Evolutionary conservation across 2,888 invertebrate genomes (phyloP), one percentile per base, ranked within the genome.

Genomic region (Xylocampa areola): DNA sequence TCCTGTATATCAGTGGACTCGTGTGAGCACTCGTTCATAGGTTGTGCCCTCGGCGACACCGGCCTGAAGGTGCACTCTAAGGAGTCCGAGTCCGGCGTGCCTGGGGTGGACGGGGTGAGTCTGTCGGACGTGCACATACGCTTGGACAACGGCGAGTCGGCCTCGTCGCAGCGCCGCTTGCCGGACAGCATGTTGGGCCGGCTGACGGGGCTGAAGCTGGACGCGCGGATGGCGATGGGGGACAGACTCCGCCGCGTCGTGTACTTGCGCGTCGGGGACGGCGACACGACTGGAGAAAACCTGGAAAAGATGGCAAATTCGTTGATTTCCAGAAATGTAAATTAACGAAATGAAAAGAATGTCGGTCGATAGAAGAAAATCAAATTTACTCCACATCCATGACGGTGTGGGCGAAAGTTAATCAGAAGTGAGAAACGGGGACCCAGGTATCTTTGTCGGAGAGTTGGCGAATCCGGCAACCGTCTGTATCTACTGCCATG

Each of bases 261-360:
- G 88, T 97, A 97, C 44, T 97, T 97, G 63, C 98, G 95, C 21
- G 98, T 98, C 2, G 98, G 98, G 65, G 97, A 97, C 16, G 97
- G 97, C 6, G 97, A 97, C 30, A 96, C 95, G 66, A 89, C 95
- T 27, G 95, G 85, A 3, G 95, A 95, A 87, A 85, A 94, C 89
- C 95, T 87, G 88, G 1, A 75, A 73, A 3, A 0, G 0, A 32
- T 10, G 6, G 6, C 0, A n/a, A n/a, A 6, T 11, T 11, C 7
- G 29, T 4, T 3, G 19, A 21, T 19, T 11, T 11, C 10, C 7
- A 27, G 1, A 10, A 27, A 27, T 3, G 4, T 2, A 27, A 7
- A 6, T 7, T 8, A n/a, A n/a, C n/a, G n/a, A n/a, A n/a, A n/a
- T n/a, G n/a, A n/a, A n/a, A n/a, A n/a, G n/a, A n/a, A n/a, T n/a